Conservation (phyloP, 2,888 invertebrate genomes). For the Idaea straminata region DNA sequence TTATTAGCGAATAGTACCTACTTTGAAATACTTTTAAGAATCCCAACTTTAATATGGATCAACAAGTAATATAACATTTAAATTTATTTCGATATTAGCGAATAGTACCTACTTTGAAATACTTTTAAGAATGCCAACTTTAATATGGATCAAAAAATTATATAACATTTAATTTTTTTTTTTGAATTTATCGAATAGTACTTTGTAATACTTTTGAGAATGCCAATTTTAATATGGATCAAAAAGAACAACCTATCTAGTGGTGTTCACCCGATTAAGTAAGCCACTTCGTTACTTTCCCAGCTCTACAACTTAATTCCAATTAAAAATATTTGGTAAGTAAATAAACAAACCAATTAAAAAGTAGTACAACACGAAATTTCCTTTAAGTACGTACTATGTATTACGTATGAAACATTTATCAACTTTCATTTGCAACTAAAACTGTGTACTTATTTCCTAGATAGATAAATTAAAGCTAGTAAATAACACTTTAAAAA, state of each 20-base stretch:
- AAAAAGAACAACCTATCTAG: neutral
- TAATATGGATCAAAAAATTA: no score
- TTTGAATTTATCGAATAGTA: no score
- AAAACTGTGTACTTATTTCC: neutral
- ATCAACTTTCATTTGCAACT: neutral
- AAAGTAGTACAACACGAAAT: slow-evolving; percentile 1
- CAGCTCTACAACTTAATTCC: neutral
- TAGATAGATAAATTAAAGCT: neutral
- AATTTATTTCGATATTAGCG: no score
- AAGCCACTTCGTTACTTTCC: neutral
- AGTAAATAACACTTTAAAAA: neutral
- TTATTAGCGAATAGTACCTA: no score
- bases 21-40: no score
- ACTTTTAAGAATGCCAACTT: no score
- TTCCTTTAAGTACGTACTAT: neutral
- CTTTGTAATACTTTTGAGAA: no score
- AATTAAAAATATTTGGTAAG: neutral
- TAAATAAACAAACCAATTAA: neutral
- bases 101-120: no score
- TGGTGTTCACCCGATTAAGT: neutral
- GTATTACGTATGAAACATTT: neutral
- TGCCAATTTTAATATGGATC: neutral
- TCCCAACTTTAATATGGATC: no score
- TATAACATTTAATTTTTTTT: no score
- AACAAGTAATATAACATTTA: no score